Base-by-base conservation (phyloP, 2,888 invertebrate species). In the Helobdella robusta region DNA sequence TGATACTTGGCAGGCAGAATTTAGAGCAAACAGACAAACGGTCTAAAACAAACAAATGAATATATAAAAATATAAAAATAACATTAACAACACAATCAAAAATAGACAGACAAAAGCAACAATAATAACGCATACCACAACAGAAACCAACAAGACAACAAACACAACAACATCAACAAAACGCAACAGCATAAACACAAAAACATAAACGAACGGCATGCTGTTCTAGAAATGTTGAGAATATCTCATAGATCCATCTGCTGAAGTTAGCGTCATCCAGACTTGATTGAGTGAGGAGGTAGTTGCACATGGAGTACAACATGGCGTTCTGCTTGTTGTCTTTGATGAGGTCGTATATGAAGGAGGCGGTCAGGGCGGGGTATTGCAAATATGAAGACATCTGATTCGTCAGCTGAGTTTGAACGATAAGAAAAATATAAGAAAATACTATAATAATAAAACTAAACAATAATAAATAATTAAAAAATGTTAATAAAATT, bases 311-410 rank as follows among this genome's bases (percentile, higher is more conserved):
- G n/a, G 56, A 56, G 56, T 30, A 56, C n/a, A 56, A 56, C 62
- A 62, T 20, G 23, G 44, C 4, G 50, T 62, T 62, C 34, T 62
- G 62, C 34, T 62, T 62, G 34, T 62, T 62, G 28, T 18, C 23
- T 2, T 25, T 23, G 4, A 48, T 62, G 28, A 62, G 48, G 6
- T 50, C 62, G 46, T 20, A 28, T 1, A 62, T 36, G 46, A 62
- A 62, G 6, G 48, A 50, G 18, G 62, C 48, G 50, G 50, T 46
- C n/a, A 62, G 62, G 32, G 62, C 62, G 30, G 62, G 62, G 34
- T 20, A n/a, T n/a, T n/a, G n/a, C n/a, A n/a, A n/a, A n/a, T n/a
- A n/a, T n/a, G n/a, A n/a, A n/a, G n/a, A n/a, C n/a, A n/a, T n/a
- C n/a, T n/a, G n/a, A n/a, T n/a, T n/a, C n/a, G n/a, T n/a, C n/a